Evolutionary conservation across 2,113 vertebrate genomes (phyloP).

Genomic region (Aix galericulata): DNA sequence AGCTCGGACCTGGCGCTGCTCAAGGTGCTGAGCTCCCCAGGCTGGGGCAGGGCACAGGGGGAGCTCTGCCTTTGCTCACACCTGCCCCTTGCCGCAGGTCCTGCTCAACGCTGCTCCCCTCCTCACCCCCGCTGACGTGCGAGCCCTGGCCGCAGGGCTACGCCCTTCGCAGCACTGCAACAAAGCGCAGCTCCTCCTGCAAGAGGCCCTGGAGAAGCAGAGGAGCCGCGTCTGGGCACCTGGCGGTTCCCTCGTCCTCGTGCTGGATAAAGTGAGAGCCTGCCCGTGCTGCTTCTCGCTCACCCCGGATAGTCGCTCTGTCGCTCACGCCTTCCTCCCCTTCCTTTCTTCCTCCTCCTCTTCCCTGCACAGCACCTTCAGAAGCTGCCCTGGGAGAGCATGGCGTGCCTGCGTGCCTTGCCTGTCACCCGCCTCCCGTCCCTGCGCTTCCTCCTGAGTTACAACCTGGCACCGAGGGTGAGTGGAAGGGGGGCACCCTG

Average conservation of each 20-base stretch:
- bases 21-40: slow-evolving; percentile 66
- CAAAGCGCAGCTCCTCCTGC: slow-evolving; percentile 74
- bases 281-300: background rate
- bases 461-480: slow-evolving; percentile 81
- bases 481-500: background rate
- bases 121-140: slow-evolving; percentile 75
- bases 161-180: slow-evolving; percentile 56
- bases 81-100: slow-evolving; percentile 45
- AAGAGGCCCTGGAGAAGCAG: slow-evolving; percentile 61
- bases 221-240: background rate
- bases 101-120: slow-evolving; percentile 76
- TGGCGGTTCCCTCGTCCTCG: slow-evolving; percentile 81
- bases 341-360: background rate
- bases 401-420: slow-evolving; percentile 73
- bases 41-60: accelerated
- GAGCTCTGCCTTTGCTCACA: background rate
- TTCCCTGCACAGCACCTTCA: slow-evolving; percentile 83
- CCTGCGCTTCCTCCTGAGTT: slow-evolving; percentile 85
- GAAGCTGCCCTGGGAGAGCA: slow-evolving; percentile 92
- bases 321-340: background rate
- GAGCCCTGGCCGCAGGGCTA: slow-evolving; percentile 73
- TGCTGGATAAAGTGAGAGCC: slow-evolving; percentile 86
- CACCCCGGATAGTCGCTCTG: too few species aligned
- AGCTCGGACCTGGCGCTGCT: slow-evolving; percentile 74
- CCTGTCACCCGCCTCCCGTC: slow-evolving; percentile 89